Base-by-base conservation (phyloP, 2,888 invertebrate species). In the Drosophila parthenogenetica region DNA sequence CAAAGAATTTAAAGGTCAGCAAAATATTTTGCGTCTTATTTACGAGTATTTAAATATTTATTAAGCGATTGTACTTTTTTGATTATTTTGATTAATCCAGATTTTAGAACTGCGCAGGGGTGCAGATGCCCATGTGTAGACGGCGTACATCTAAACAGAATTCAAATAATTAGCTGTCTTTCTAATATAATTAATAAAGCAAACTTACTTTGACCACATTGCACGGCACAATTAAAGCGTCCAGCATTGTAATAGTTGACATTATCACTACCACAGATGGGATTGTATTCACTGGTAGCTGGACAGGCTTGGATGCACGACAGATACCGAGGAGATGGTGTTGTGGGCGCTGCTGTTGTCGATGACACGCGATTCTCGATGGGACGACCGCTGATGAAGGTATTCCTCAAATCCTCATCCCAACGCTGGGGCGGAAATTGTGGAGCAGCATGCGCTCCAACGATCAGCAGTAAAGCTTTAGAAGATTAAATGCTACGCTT, bases 251-350 rank as follows among this genome's bases (percentile, higher is more conserved):
- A 88, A 72, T 92, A 92, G 66, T 84, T 90, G 40, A 80, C 60
- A 17, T 64, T 74, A 69, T 92, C 91, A 29, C 81, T 89, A 55
- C 92, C 92, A 62, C 92, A 92, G 5, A 92, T 82, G 1, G 92
- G 92, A 81, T 92, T 92, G 46, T 92, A 92, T 76, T 92, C 89
- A 32, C 81, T 87, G 35, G 92, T 92, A 0, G 90, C 66, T 19
- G 75, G 89, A 55, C 90, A 92, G 3, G 69, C 57, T 50, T 69
- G 80, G 11, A 90, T 25, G 59, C 91, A 92, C 16, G 79, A 71
- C 11, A 80, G 43, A 50, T 78, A 90, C 7, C 77, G 79, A 1
- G 89, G 90, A 0, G 91, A 88, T 2, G 84, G 55, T 7, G 80
- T 71, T 4, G 77, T 70, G 5, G 87, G 70, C 4, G 62, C 55